These are phyloP conservation scores for Pelosia muscerda DNA, from an alignment of 2,888 invertebrate species.

Conservation along the genomic window DNA sequence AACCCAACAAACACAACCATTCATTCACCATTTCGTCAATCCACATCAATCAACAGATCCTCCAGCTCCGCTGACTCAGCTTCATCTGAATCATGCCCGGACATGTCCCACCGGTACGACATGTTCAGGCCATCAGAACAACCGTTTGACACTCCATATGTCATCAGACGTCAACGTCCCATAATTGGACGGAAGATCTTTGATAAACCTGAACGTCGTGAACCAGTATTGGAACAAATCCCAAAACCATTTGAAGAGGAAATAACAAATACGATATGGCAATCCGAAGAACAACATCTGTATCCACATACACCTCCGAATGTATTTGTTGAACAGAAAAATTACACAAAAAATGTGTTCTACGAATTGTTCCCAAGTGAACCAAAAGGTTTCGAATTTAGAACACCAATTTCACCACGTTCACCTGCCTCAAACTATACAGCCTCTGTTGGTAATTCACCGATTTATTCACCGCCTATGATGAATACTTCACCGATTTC, in stretches of 20 bases:
- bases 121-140: conserved; percentile 25
- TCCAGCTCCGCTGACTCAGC: conserved; percentile 77
- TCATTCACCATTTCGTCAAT: conserved; percentile 57
- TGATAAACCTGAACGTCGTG: conserved; percentile 46
- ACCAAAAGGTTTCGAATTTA: conserved; percentile 57
- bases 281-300: conserved; percentile 34
- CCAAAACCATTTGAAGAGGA: conserved; percentile 34
- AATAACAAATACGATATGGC: conserved; percentile 37
- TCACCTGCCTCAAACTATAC: conserved; percentile 35
- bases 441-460: conserved; percentile 20
- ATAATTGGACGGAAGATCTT: conserved; percentile 74
- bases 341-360: conserved; percentile 28
- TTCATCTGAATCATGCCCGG: conserved; percentile 75
- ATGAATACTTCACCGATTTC: conserved; percentile 27
- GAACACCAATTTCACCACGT: conserved; percentile 51
- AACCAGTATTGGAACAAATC: conserved; percentile 36
- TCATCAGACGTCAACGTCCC: conserved; percentile 59
- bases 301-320: conserved; percentile 54
- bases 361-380: conserved; percentile 74
- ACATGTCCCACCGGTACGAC: conserved; percentile 46
- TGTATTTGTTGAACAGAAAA: conserved; percentile 32
- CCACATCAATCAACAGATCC: conserved; percentile 60
- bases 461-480: conserved; percentile 29
- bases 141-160: conserved; percentile 48
- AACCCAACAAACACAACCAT: conserved; percentile 23